These are phyloP conservation scores for Clupea harengus DNA, from an alignment of 2,113 vertebrate genomes.

Conservation along the genomic window DNA sequence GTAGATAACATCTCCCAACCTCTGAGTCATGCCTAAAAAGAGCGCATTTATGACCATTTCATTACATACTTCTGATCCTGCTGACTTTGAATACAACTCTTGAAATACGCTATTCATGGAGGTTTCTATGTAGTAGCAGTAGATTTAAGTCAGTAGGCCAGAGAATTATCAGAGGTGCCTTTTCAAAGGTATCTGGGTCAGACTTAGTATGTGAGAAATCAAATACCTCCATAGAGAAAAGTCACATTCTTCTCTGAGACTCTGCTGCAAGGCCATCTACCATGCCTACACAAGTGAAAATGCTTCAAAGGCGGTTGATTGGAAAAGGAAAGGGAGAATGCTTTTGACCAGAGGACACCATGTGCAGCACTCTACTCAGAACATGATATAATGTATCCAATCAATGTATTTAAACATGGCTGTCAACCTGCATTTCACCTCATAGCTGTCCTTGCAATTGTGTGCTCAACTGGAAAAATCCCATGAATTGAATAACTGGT, in stretches of 20 bases:
- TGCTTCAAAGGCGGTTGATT: not conserved
- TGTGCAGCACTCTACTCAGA: not conserved
- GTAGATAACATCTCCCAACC: not conserved
- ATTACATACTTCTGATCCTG: not conserved
- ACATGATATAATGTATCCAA: not conserved
- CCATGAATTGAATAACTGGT: not conserved
- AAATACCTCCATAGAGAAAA: not conserved
- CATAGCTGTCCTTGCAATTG: not conserved
- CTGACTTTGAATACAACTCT: not conserved
- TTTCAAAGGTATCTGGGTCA: not conserved
- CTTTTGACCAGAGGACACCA: not conserved
- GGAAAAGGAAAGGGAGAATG: not conserved
- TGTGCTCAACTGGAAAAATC: not conserved
- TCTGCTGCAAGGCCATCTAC: no score
- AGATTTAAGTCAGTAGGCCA: not conserved
- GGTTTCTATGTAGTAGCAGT: not conserved
- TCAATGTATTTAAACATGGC: constrained; percentile 5
- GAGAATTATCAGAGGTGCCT: not conserved
- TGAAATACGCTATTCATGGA: not conserved
- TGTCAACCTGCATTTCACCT: not conserved
- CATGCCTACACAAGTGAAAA: not conserved
- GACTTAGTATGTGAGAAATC: not conserved
- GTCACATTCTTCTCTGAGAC: no score
- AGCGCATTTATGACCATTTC: not conserved
- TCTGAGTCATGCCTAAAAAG: not conserved